These are phyloP conservation scores for Trypoxylon attenuatum DNA, from an alignment of 2,888 invertebrate species.

Conservation along the genomic window DNA sequence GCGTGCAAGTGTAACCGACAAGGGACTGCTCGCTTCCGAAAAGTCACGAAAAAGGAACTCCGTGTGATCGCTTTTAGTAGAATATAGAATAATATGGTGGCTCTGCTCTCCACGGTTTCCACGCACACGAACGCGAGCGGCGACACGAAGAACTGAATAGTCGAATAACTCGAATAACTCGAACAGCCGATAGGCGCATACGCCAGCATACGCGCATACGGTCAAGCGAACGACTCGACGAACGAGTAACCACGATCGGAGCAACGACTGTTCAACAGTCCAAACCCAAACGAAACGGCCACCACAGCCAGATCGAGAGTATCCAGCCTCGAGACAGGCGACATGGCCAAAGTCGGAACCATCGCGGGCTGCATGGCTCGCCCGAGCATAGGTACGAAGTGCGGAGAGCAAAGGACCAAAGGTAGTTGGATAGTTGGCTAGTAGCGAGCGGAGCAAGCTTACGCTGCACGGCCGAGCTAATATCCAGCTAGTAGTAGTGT, in stretches of 20 bases:
- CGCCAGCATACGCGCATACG: too few species aligned
- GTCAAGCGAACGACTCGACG: neutral
- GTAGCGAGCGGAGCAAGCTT: too few species aligned
- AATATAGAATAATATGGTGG: slow-evolving; percentile 67
- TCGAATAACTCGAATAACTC: too few species aligned
- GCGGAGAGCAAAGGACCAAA: too few species aligned
- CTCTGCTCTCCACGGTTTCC: slow-evolving; percentile 61
- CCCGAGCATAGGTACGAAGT: too few species aligned
- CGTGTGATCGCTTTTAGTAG: slow-evolving; percentile 47
- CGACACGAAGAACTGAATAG: slow-evolving; percentile 21
- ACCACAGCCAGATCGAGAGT: too few species aligned
- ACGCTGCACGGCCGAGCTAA: neutral
- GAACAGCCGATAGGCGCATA: slow-evolving; percentile 2
- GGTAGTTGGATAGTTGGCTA: too few species aligned
- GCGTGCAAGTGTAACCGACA: slow-evolving; percentile 2
- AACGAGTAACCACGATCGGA: neutral
- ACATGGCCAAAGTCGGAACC: too few species aligned
- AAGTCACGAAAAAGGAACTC: slow-evolving; percentile 18
- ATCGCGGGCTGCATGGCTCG: too few species aligned
- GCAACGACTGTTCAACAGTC: neutral
- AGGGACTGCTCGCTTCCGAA: neutral
- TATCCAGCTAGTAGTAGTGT: neutral
- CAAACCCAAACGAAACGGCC: neutral
- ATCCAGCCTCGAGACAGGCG: too few species aligned
- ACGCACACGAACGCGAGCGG: slow-evolving; percentile 54